Conservation (phyloP, 2,113 vertebrate genomes). For the Bubo bubo region DNA sequence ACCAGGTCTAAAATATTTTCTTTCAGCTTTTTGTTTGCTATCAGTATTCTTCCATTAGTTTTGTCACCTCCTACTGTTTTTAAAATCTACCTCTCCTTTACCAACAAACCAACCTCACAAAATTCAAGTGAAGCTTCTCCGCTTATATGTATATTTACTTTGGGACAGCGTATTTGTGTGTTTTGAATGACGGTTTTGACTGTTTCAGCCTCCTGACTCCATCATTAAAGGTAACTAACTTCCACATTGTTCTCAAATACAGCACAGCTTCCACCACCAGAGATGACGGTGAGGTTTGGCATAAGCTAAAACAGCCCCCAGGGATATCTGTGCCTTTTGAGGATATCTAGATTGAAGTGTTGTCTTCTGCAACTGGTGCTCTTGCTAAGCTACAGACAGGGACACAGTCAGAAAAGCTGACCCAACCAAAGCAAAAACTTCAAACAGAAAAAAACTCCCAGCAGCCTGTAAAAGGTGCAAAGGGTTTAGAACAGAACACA, state of each 20-base stretch:
- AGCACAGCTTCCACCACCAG: not conserved
- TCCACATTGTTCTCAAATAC: not conserved
- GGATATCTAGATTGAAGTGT: not conserved
- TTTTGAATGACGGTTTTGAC: not conserved
- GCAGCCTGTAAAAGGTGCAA: not conserved
- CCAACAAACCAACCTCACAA: not conserved
- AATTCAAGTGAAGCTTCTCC: not conserved
- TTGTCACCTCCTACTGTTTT: not conserved
- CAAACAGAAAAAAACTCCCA: not conserved
- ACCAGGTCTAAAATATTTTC: not conserved
- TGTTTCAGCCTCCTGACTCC: not conserved
- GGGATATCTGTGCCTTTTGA: not conserved
- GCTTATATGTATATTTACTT: not conserved
- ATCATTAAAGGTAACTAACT: not conserved
- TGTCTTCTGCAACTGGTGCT: rapidly evolving
- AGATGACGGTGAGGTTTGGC: not conserved
- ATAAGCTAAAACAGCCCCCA: not conserved
- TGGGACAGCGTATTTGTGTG: not conserved
- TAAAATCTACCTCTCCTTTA: not conserved
- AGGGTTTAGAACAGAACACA: not conserved
- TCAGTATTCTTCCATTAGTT: not conserved
- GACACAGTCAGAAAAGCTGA: not conserved
- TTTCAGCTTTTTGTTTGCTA: not conserved
- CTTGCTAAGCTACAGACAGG: not conserved
- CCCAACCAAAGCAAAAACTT: not conserved